These are phyloP conservation scores for Carassius carassius DNA, from an alignment of 2,113 vertebrate genomes.

Conservation along the genomic window DNA sequence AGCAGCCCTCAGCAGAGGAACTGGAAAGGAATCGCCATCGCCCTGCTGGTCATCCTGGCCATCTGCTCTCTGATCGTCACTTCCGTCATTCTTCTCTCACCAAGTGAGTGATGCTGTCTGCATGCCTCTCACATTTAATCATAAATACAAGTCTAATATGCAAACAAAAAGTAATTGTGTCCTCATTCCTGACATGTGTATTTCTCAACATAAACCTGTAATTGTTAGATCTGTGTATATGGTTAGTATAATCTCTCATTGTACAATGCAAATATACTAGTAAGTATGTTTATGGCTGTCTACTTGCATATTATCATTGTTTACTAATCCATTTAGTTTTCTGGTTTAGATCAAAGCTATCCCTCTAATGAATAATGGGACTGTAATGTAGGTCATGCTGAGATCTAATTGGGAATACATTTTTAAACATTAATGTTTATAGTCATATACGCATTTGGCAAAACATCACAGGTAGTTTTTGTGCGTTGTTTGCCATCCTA, in stretches of 20 bases:
- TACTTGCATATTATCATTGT: neutral
- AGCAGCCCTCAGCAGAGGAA: slow-evolving; percentile 94
- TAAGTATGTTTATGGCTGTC: neutral
- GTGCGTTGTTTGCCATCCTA: neutral
- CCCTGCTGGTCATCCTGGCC: slow-evolving; percentile 94
- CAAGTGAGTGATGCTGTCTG: slow-evolving; percentile 75
- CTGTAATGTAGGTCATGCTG: neutral
- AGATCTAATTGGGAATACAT: neutral
- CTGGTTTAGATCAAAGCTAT: neutral
- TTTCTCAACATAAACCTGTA: neutral
- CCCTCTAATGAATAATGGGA: neutral
- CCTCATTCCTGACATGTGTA: neutral
- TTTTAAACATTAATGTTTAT: neutral
- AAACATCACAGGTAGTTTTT: neutral
- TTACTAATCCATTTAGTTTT: neutral
- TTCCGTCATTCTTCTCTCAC: slow-evolving; percentile 95
- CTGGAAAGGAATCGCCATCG: slow-evolving; percentile 99
- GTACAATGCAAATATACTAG: neutral
- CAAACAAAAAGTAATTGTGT: neutral
- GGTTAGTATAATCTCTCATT: neutral
- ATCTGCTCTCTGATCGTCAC: slow-evolving; percentile 99
- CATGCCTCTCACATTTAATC: neutral
- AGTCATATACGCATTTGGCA: neutral
- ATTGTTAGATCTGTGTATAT: neutral
- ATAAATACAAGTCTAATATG: no score